A percentile compares a stretch with the other conserved stretches of the same genome.
Conservation (phyloP, 2,888 invertebrate genomes). For the Mamestra brassicae region DNA sequence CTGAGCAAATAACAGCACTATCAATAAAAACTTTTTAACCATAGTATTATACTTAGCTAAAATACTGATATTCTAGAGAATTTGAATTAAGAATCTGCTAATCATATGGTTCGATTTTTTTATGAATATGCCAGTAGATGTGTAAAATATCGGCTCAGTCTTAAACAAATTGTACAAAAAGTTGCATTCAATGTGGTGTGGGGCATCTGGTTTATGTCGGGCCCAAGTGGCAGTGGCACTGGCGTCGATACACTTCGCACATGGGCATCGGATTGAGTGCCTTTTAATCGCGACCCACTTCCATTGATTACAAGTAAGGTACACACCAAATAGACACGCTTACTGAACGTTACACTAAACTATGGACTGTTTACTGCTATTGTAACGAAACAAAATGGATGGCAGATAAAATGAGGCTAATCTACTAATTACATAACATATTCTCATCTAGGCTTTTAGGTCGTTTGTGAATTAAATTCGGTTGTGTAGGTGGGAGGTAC, state of each 20-base stretch:
- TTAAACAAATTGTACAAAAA: constrained; percentile 70
- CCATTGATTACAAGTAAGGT: constrained; percentile 73
- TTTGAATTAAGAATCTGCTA: too few relatives aligned
- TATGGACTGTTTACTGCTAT: constrained; percentile 50
- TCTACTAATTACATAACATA: constrained; percentile 37
- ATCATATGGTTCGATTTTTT: too few relatives aligned
- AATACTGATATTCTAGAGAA: too few relatives aligned
- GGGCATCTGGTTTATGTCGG: constrained; percentile 82
- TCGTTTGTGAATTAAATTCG: constrained; percentile 33
- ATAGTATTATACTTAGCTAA: too few relatives aligned
- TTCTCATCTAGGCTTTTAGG: constrained; percentile 38
- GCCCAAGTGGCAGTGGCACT: constrained; percentile 74
- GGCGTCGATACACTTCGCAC: constrained; percentile 78
- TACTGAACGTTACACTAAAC: constrained; percentile 41
- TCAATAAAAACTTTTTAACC: too few relatives aligned
- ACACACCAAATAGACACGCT: constrained; percentile 53
- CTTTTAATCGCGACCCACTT: constrained; percentile 81
- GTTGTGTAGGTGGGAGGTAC: background rate
- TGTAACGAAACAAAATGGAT: constrained; percentile 46
- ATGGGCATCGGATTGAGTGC: constrained; percentile 80
- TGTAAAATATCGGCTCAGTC: constrained; percentile 47
- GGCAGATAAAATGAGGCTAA: constrained; percentile 41
- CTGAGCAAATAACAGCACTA: background rate
- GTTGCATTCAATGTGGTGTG: constrained; percentile 68
- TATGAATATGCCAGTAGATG: constrained; percentile 10